These are phyloP conservation scores for Anniella stebbinsi DNA, from an alignment of 2,797 vertebrate species.

Conservation along the genomic window DNA sequence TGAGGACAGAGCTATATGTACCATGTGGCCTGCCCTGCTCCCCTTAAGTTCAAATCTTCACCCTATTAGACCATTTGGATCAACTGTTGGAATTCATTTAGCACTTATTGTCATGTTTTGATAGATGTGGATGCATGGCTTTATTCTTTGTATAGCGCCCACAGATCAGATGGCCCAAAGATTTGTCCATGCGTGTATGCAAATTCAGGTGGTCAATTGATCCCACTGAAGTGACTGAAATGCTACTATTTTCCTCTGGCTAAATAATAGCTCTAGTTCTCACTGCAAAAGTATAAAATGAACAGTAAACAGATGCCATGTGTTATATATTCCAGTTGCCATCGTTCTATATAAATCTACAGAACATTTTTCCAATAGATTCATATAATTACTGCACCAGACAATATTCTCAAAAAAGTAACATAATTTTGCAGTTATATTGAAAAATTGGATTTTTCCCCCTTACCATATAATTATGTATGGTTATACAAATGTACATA, in stretches of 20 bases:
- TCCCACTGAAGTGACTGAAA: neutral
- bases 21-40: neutral
- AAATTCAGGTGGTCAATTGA: neutral
- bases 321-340: slow-evolving; percentile 20
- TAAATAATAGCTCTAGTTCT: neutral
- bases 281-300: neutral
- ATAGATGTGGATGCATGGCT: neutral
- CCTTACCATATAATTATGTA: slow-evolving; percentile 9
- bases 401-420: slow-evolving; percentile 33
- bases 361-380: slow-evolving; percentile 47
- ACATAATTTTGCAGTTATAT: slow-evolving; percentile 33
- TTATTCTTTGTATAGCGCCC: neutral
- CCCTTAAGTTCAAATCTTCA: neutral
- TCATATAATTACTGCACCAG: slow-evolving; percentile 45
- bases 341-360: slow-evolving; percentile 22
- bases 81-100: neutral
- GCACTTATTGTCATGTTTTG: neutral
- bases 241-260: neutral
- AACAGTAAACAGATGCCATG: neutral
- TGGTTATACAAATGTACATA: slow-evolving; percentile 1
- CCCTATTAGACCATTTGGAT: neutral
- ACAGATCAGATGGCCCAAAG: neutral
- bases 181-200: neutral
- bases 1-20: neutral
- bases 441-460: neutral